These are phyloP conservation scores for Trichogramma evanescens DNA, from an alignment of 2,888 invertebrate species.

Conservation along the genomic window DNA sequence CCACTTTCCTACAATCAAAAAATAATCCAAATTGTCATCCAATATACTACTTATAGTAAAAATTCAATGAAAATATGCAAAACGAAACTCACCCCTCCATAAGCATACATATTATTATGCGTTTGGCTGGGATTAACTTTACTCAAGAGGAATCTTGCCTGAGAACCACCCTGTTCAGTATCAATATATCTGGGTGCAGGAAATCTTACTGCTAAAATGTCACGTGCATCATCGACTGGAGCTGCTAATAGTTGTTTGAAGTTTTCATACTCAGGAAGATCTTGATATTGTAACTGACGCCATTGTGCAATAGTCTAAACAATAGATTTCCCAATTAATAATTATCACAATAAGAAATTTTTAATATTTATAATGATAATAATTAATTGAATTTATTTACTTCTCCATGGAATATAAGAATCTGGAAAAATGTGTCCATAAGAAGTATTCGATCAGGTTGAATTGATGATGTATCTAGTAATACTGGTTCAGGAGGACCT, in stretches of 20 bases:
- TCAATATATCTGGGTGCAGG: slow-evolving; percentile 99
- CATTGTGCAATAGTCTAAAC: slow-evolving; percentile 91
- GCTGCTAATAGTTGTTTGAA: slow-evolving; percentile 93
- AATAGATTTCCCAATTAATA: slow-evolving; percentile 7
- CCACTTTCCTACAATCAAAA: slow-evolving; percentile 73
- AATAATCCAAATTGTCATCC: slow-evolving; percentile 8
- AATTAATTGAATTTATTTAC: slow-evolving; percentile 47
- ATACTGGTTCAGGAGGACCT: slow-evolving; percentile 93
- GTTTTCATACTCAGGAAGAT: slow-evolving; percentile 94
- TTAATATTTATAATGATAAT: neutral
- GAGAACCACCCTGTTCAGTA: slow-evolving; percentile 98
- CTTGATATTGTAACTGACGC: slow-evolving; percentile 92
- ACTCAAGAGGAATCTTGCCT: slow-evolving; percentile 94
- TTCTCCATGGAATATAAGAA: slow-evolving; percentile 98
- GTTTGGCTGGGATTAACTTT: slow-evolving; percentile 99
- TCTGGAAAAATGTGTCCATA: slow-evolving; percentile 99
- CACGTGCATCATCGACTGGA: slow-evolving; percentile 94
- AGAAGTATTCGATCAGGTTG: slow-evolving; percentile 94
- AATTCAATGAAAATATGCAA: slow-evolving; percentile 46
- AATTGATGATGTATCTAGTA: slow-evolving; percentile 95
- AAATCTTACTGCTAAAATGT: slow-evolving; percentile 91
- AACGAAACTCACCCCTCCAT: slow-evolving; percentile 69
- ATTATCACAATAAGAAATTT: neutral
- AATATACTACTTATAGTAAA: slow-evolving; percentile 43
- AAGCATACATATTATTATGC: slow-evolving; percentile 97